Conservation (phyloP, 2,888 invertebrate species). For the Oscheius onirici region DNA sequence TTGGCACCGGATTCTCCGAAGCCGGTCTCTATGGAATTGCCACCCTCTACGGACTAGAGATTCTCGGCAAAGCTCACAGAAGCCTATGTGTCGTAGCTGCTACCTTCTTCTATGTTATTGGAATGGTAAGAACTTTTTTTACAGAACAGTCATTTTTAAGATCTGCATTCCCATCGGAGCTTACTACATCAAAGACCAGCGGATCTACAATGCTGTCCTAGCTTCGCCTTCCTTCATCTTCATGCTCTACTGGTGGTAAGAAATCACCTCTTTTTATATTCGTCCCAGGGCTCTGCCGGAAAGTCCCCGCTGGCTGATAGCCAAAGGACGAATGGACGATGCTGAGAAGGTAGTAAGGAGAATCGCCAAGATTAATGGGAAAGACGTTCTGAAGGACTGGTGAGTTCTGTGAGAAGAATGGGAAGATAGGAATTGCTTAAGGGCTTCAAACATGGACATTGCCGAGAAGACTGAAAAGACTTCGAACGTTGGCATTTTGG, state of each 20-base stretch:
- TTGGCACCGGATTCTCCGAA: constrained; percentile 11
- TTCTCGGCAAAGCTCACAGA: constrained; percentile 4
- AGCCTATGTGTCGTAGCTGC: constrained; percentile 1
- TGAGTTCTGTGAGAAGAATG: background rate
- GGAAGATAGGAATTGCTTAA: background rate
- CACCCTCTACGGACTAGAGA: background rate
- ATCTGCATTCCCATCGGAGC: background rate
- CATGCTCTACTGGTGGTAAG: constrained; percentile 18
- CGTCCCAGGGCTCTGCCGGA: constrained; percentile 9
- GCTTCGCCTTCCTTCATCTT: background rate
- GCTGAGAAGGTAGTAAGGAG: background rate
- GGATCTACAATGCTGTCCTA: background rate
- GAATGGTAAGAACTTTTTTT: constrained; percentile 3
- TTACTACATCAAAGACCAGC: background rate
- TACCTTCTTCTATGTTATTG: constrained; percentile 1
- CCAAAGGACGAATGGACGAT: constrained; percentile 1
- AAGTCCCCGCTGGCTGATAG: constrained; percentile 13
- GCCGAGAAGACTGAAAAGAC: background rate
- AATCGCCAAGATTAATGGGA: background rate
- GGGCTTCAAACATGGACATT: background rate
- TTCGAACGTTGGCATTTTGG: background rate
- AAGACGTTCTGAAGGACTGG: background rate
- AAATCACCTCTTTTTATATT: background rate
- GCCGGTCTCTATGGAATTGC: constrained; percentile 11
- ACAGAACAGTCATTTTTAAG: background rate